Base-by-base conservation (phyloP, 2,113 vertebrate genomes). In the Seriola aureovittata region DNA sequence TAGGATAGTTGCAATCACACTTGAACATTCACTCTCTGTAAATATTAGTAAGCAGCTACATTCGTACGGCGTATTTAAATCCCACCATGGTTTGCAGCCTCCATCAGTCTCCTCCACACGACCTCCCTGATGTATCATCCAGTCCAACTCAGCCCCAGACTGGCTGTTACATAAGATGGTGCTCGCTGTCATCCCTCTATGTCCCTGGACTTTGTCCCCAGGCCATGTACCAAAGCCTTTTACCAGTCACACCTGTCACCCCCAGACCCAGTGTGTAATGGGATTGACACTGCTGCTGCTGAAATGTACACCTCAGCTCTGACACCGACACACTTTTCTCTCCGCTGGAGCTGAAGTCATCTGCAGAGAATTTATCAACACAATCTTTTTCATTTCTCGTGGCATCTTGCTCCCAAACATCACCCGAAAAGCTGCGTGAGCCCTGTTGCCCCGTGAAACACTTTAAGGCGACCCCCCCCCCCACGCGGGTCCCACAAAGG, bases 241-340 rank as follows among this genome's bases (percentile, higher is more conserved):
- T 8, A 66, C 59, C 72, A 59, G 78, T 85, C 85, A 79, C 88
- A 82, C 76, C 90, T 88, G 85, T 86, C 86, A 38, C 91, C 88
- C 86, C 75, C 80, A 57, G 32, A 68, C 57, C 60, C 55, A 1
- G 25, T 7, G 50, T 11, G 48, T 93, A 84, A 92, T 86, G 88
- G 80, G 85, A 76, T 86, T 71, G 80, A 90, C 92, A 29, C 92
- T 69, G 65, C 25, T 8, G 69, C 93, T 84, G 89, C 87, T 90
- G 91, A 93, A 92, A 89, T 3, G 58, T 93, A 81, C 93, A 92
- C 93, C 88, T 93, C 72, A 3, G 25, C 77, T 71, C 82, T 32
- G 55, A 68, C 55, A 29, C 71, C 3, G 58, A 59, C 75, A 72
- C 42, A n/a, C 79, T 74, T 25, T n/a, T 23, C 50, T 40, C 7